Evolutionary conservation across 92 coral and sea anemone species (phyloP).

Genomic region (Scolanthus callimorphus): DNA sequence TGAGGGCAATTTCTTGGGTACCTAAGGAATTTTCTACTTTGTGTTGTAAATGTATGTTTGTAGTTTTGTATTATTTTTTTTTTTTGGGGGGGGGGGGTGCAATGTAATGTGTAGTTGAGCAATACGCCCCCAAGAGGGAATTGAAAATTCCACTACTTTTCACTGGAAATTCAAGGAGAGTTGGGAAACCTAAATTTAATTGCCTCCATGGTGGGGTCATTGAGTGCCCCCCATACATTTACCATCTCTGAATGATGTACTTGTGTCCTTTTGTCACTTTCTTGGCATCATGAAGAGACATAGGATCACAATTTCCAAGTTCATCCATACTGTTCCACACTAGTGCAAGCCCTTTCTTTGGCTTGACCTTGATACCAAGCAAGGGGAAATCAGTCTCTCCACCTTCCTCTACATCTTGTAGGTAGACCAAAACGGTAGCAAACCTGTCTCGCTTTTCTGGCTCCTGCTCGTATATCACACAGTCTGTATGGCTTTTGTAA

Average conservation of each 20-base stretch:
- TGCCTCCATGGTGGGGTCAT: too few relatives aligned
- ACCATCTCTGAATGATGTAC: constrained; percentile 93
- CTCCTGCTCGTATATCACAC: constrained; percentile 57
- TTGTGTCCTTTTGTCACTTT: constrained; percentile 85
- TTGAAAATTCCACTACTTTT: too few relatives aligned
- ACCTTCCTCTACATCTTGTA: constrained; percentile 81
- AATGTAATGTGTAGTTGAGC: too few relatives aligned
- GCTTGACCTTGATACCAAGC: constrained; percentile 86
- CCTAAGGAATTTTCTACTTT: too few relatives aligned
- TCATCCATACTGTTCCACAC: constrained; percentile 95
- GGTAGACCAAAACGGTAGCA: constrained; percentile 89
- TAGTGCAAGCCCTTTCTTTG: constrained; percentile 90
- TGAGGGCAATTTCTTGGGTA: too few relatives aligned
- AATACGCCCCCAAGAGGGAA: too few relatives aligned
- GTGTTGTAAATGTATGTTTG: too few relatives aligned
- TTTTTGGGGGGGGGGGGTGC: too few relatives aligned
- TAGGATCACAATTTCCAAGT: constrained; percentile 82
- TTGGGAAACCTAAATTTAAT: too few relatives aligned
- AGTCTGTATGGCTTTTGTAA: constrained; percentile 96
- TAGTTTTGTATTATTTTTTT: too few relatives aligned
- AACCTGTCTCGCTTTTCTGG: constrained; percentile 76
- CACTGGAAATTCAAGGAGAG: too few relatives aligned
- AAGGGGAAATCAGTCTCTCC: constrained; percentile 93
- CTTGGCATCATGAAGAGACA: constrained; percentile 89
- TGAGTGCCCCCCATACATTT: too few relatives aligned